These are phyloP conservation scores for Siniperca obscura DNA, from an alignment of 2,797 vertebrate genomes.

Conservation along the genomic window DNA sequence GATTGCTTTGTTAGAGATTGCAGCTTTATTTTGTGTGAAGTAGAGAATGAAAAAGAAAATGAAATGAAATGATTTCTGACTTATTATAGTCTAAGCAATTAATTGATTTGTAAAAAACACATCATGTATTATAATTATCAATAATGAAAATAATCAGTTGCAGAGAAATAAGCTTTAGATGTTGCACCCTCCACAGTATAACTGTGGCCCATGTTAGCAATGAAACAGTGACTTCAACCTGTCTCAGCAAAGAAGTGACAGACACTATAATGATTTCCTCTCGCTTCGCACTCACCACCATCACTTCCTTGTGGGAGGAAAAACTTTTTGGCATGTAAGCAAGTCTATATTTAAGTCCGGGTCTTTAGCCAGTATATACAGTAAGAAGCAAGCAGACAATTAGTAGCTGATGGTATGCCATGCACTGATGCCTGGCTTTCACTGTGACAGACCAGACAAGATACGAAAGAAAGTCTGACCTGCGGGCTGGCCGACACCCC, in stretches of 20 bases:
- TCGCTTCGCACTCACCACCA: constrained; percentile 39
- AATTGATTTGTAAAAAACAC: not conserved
- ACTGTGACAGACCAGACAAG: constrained; percentile 63
- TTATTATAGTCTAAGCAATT: not conserved
- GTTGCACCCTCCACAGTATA: not conserved
- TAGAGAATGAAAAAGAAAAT: not conserved
- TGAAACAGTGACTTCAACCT: constrained; percentile 36
- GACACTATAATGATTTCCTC: constrained; percentile 44
- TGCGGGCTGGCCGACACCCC: constrained; percentile 15
- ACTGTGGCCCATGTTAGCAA: constrained; percentile 22
- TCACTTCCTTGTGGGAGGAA: constrained; percentile 42
- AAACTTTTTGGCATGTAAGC: constrained; percentile 65
- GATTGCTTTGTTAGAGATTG: not conserved
- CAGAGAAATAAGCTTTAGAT: not conserved
- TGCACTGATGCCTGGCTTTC: constrained; percentile 39
- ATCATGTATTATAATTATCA: too few relatives aligned
- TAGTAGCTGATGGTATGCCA: constrained; percentile 57
- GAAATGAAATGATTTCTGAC: not conserved
- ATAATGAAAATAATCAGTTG: not conserved
- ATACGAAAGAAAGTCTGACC: constrained; percentile 50
- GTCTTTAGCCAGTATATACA: constrained; percentile 53
- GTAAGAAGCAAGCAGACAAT: constrained; percentile 62
- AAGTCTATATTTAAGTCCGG: constrained; percentile 63
- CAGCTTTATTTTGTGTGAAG: not conserved
- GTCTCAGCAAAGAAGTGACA: constrained; percentile 30